Conservation (phyloP, 2,888 invertebrate genomes). For the Diarsia rubi region DNA sequence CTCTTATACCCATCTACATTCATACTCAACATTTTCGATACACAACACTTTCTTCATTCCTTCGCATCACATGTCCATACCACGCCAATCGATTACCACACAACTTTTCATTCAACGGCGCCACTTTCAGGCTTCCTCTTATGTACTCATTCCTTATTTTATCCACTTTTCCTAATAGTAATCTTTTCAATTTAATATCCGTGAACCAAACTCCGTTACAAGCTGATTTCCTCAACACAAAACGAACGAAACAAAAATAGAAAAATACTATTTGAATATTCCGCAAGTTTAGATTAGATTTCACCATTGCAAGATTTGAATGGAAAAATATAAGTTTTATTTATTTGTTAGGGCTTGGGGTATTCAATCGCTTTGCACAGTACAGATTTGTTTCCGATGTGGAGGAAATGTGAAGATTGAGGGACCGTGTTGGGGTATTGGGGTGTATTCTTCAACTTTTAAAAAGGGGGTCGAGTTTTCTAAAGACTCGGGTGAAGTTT, state of each 20-base stretch:
- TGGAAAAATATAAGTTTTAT: constrained; percentile 68
- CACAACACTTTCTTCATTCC: no score
- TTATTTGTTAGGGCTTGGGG: constrained; percentile 58
- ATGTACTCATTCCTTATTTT: no score
- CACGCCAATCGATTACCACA: no score
- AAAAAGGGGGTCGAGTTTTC: constrained; percentile 37
- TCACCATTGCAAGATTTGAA: constrained; percentile 57
- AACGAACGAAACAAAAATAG: constrained; percentile 47
- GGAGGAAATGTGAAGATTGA: constrained; percentile 12
- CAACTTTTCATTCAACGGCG: no score
- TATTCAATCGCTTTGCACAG: constrained; percentile 56
- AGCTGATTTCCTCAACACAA: constrained; percentile 39
- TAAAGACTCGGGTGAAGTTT: constrained; percentile 14
- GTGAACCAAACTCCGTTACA: constrained; percentile 11
- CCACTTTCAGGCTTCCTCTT: no score
- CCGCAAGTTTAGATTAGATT: constrained; percentile 68
- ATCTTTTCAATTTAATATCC: constrained; percentile 3
- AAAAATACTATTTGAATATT: constrained; percentile 62
- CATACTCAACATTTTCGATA: no score
- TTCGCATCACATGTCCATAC: no score
- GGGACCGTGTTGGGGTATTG: constrained; percentile 18
- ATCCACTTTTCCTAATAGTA: background rate
- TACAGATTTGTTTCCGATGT: constrained; percentile 56
- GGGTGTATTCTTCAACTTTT: constrained; percentile 45
- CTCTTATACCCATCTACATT: no score